Evolutionary conservation across 2,113 vertebrate species (phyloP), one percentile per base, ranked within the genome.

Genomic region (Seriola dumerili): DNA sequence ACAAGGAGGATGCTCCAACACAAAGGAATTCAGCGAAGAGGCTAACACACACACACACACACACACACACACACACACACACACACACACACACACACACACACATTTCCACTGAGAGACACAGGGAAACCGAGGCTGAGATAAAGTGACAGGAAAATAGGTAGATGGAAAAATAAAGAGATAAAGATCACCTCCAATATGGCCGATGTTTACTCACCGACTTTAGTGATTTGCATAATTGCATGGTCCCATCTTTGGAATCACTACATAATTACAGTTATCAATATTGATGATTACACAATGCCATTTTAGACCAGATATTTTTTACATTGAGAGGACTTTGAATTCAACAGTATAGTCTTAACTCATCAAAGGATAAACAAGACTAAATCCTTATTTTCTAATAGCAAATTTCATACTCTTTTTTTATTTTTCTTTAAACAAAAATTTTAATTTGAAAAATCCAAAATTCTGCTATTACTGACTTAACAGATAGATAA

Each of bases 1-100:
- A 73, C 17, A 0, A 76, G 63, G 71, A 90, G 77, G 80, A 89
- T 80, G 85, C 77, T 70, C 4, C 23, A 34, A 12, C 59, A 81
- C 57, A 83, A 86, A 83, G 68, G 17, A 57, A 17, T 44, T 71
- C 64, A 78, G 21, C 21, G 36, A 69, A 32, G 50, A 80, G 55
- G 58, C 25, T 1, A n/a, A 81, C 38, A 11, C 4, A 19, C 25
- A 32, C 19, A n/a, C 40, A n/a, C 64, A 65, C 23, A 13, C 65
- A 23, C 29, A 8, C 42, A 44, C 42, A 5, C 34, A 36, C 4
- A n/a, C 40, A n/a, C 63, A 65, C 23, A 13, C 65, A 23, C 23
- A 23, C 23, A 23, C 23, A 23, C 23, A 23, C 23, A 5, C 42
- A 44, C 42, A 4, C 34, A 34, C 3, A n/a, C 40, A n/a, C 63